Evolutionary conservation across 2,113 vertebrate species (phyloP).

Genomic region (Crypturellus undulatus): DNA sequence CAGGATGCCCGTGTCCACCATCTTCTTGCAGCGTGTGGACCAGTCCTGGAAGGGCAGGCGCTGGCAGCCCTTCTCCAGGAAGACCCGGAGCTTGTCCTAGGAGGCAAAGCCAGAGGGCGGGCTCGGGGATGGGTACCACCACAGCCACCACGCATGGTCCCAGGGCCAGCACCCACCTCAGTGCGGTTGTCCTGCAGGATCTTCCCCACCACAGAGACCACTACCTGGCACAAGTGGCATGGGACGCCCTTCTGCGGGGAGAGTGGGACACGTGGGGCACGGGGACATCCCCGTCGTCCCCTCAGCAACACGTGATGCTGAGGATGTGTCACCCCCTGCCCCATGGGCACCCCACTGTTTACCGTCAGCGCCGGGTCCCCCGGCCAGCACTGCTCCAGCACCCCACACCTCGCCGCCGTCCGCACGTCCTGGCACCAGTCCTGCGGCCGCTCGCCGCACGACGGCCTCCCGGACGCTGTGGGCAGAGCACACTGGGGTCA

Average conservation of each 20-base stretch:
- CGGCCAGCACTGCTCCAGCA: constrained; percentile 85
- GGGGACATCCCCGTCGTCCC: no score
- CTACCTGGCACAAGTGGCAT: constrained; percentile 90
- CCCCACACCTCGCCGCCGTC: constrained; percentile 86
- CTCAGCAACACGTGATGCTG: no score
- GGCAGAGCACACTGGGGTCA: background rate
- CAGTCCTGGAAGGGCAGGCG: constrained; percentile 84
- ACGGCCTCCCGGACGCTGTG: constrained; percentile 81
- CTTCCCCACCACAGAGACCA: constrained; percentile 79
- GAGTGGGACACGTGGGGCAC: rapidly evolving
- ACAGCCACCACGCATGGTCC: no score
- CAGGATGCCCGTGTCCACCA: constrained; percentile 86
- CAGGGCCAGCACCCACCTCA: constrained; percentile 78
- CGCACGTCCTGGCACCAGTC: constrained; percentile 89
- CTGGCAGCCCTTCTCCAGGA: constrained; percentile 90
- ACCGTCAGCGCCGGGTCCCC: constrained; percentile 89
- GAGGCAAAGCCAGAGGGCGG: background rate
- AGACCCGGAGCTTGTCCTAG: constrained; percentile 83
- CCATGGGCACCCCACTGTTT: constrained; percentile 32
- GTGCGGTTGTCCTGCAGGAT: constrained; percentile 89
- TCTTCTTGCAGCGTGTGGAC: constrained; percentile 89
- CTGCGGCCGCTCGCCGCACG: constrained; percentile 84
- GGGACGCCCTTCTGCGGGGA: constrained; percentile 84
- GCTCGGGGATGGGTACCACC: background rate
- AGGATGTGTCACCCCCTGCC: no score